Conservation (phyloP, 2,888 invertebrate species). For the Limnephilus auricula region DNA sequence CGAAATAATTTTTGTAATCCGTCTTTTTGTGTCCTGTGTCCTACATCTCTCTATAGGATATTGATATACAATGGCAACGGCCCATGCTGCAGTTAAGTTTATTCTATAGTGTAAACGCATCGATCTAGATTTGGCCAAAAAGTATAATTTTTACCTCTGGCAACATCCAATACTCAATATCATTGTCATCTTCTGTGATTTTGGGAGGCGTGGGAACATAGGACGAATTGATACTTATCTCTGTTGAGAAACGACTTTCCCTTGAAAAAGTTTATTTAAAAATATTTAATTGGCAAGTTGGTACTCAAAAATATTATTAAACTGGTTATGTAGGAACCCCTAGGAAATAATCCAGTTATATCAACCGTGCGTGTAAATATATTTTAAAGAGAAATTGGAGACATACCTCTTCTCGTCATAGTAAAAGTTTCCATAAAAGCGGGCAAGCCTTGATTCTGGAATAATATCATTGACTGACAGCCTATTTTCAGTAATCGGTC, state of each 20-base stretch:
- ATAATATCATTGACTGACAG: slow-evolving; percentile 46
- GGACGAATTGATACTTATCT: slow-evolving; percentile 14
- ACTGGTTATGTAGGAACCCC: background rate
- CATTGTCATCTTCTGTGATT: background rate
- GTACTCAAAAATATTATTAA: background rate
- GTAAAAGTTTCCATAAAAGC: slow-evolving; percentile 54
- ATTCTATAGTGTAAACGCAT: background rate
- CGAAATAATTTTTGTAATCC: background rate
- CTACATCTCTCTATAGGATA: background rate
- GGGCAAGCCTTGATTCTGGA: slow-evolving; percentile 49
- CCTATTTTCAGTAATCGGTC: background rate
- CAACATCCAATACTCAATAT: slow-evolving; percentile 55
- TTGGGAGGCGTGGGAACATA: background rate
- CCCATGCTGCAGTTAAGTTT: background rate
- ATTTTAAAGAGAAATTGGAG: background rate
- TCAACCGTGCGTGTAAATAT: background rate
- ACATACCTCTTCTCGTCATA: slow-evolving; percentile 54
- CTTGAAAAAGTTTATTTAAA: slow-evolving; percentile 17
- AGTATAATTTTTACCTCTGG: slow-evolving; percentile 51
- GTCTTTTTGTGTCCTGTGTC: background rate
- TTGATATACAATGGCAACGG: background rate
- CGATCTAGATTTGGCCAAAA: background rate
- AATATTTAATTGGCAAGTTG: background rate
- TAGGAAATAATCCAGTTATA: background rate
- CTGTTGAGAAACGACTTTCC: slow-evolving; percentile 35